These are phyloP conservation scores for Corythoichthys intestinalis DNA, from an alignment of 2,113 vertebrate species.

Conservation along the genomic window DNA sequence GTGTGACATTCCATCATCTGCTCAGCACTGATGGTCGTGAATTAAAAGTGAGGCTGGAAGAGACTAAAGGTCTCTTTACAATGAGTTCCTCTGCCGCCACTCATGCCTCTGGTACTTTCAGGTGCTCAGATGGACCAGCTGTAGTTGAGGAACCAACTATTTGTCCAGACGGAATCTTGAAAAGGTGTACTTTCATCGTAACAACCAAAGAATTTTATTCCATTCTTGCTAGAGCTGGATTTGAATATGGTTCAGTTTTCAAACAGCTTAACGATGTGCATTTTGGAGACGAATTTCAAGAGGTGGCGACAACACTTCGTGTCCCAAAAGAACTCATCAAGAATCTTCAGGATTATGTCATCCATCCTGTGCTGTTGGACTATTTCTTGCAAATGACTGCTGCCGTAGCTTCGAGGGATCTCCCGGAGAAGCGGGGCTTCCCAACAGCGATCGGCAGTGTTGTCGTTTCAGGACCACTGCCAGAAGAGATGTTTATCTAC, in stretches of 20 bases:
- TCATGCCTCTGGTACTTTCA: conserved; percentile 73
- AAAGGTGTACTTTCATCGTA: conserved; percentile 70
- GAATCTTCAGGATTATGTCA: conserved; percentile 72
- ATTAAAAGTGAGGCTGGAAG: conserved; percentile 68
- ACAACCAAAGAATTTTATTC: conserved; percentile 69
- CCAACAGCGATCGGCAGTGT: conserved; percentile 78
- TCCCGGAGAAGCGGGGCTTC: conserved; percentile 62
- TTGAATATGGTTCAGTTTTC: conserved; percentile 77
- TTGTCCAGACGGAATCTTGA: conserved; percentile 58
- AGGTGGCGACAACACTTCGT: conserved; percentile 73
- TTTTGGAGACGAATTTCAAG: conserved; percentile 76
- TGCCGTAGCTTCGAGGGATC: conserved; percentile 50
- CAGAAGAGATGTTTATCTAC: conserved; percentile 81
- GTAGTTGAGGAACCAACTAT: conserved; percentile 71
- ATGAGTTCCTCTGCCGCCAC: conserved; percentile 68
- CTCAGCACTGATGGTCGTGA: conserved; percentile 59
- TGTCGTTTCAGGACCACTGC: conserved; percentile 64
- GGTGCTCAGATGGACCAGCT: conserved; percentile 19
- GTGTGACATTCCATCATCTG: conserved; percentile 69
- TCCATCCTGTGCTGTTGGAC: conserved; percentile 83
- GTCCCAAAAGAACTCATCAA: conserved; percentile 63
- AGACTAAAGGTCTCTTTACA: conserved; percentile 63
- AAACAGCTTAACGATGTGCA: conserved; percentile 72
- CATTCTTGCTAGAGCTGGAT: conserved; percentile 69
- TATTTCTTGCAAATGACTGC: conserved; percentile 80